Evolutionary conservation across 1,140 invertebrate species (phyloP).

Genomic region (Heliconius eleuchia): DNA sequence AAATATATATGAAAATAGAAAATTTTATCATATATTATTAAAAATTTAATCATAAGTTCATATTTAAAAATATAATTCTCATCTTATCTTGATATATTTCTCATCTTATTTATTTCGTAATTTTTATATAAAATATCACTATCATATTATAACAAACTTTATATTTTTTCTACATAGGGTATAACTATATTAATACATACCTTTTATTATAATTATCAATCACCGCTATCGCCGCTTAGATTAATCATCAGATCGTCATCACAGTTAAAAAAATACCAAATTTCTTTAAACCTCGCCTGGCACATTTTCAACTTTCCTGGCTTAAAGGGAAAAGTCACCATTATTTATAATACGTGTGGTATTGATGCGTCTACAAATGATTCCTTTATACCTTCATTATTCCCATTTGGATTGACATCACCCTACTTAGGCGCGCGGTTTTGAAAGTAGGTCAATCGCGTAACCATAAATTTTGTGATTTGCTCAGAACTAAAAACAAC

Average conservation of each 20-base stretch:
- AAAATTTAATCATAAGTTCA: no score
- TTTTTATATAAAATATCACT: no score
- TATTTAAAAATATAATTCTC: no score
- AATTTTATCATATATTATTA: no score
- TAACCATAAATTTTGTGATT: conserved; percentile 4
- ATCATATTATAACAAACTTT: no score
- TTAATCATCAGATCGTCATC: neutral
- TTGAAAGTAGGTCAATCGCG: conserved; percentile 22
- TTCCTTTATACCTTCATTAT: conserved; percentile 18
- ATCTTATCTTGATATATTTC: no score
- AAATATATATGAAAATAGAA: no score
- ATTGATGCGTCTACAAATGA: conserved; percentile 9
- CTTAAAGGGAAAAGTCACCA: neutral
- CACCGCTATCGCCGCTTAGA: no score
- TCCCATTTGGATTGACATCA: conserved; percentile 17
- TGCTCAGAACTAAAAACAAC: neutral
- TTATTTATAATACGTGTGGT: neutral
- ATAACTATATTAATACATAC: no score
- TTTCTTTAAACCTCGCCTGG: neutral
- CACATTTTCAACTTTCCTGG: neutral
- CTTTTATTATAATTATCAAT: no score
- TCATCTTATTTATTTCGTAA: no score
- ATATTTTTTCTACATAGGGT: no score
- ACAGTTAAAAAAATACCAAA: neutral
- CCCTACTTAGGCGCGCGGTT: conserved; percentile 23